Evolutionary conservation across 2,113 vertebrate species (phyloP), one percentile per base, ranked within the genome.

Genomic region (Atherinomorus stipes): DNA sequence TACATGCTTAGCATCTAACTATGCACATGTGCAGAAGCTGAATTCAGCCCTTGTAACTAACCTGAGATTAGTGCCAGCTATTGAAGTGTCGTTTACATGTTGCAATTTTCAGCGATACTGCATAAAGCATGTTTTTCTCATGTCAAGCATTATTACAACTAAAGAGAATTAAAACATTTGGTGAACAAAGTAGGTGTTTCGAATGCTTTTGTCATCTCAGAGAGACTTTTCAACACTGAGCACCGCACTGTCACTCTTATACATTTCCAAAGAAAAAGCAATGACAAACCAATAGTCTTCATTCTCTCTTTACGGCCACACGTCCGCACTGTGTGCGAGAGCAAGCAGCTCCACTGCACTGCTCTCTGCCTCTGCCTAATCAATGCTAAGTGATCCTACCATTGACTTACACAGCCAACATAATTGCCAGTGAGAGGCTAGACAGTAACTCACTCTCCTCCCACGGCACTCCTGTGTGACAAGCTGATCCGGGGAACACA

Each of bases 341-440:
- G 80, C 88, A 85, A 69, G 84, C 62, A 5, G 81, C 90, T 84
- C 83, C 21, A 45, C 79, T 78, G 83, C 85, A 85, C 81, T 76
- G 60, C 64, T 86, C 85, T 82, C 84, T 84, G 89, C 83, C 84
- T 90, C 80, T 18, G 71, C 77, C 90, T 93, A 94, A 94, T 94
- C 93, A 94, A 93, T 94, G 93, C 92, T 93, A 93, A 94, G 92
- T 93, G 92, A 94, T 92, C 90, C 90, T 88, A 92, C 90, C 90
- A 93, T 93, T 92, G 93, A 93, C 92, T 94, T 93, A 91, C 91
- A 92, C 89, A 89, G 91, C 89, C 85, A 90, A 89, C 91, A 90
- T 94, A 92, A 93, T 93, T 92, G 93, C 90, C 91, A 83, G 86
- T 86, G 91, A 93, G 91, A 93, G 90, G 91, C 89, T 89, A 88